Evolutionary conservation across 2,797 vertebrate genomes (phyloP), one percentile per base, ranked within the genome.

Genomic region (Champsocephalus esox): DNA sequence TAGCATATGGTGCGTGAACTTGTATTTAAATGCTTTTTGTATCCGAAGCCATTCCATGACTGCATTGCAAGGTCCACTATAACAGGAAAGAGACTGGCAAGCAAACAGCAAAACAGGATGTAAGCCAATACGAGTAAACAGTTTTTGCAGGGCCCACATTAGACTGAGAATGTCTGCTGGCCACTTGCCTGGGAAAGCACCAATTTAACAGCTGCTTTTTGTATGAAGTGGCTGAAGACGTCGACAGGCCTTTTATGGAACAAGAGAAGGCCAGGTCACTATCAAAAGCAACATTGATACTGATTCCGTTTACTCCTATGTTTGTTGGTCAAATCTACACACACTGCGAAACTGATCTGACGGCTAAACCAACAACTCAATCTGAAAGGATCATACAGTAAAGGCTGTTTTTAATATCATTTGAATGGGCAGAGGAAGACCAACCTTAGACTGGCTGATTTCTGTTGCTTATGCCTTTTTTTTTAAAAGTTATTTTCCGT

Each of bases 61-160:
- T 70, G 61, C 56, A 60, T 70, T 66, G 66, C 61, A 69, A 56
- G 70, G 69, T 46, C 62, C 74, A 59, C 60, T 74, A 61, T 77
- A 89, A 91, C 91, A 94, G 93, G 93, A 94, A 92, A 78, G 79
- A 75, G 86, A 85, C 88, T 89, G 80, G 77, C 76, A 61, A 52
- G 86, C 83, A 89, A 90, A 88, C 68, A 75, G 87, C 85, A 91
- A 91, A 93, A 92, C 93, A 95, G 94, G 93, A 95, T 89, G 91
- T 80, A 54, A 84, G 89, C 77, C 77, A 79, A 75, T 72, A 79
- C 71, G 81, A 83, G 80, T 87, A 84, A 87, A 88, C 76, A 68
- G 70, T 83, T 88, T 89, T 87, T 79, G 55, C 88, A 93, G 91
- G 89, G 92, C 91, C 80, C 34, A 28, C 63, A 54, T 79, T 74